phyloP scores from a whole-genome alignment of 2,797 vertebrate genomes.

The Thunnus albacares region DNA sequence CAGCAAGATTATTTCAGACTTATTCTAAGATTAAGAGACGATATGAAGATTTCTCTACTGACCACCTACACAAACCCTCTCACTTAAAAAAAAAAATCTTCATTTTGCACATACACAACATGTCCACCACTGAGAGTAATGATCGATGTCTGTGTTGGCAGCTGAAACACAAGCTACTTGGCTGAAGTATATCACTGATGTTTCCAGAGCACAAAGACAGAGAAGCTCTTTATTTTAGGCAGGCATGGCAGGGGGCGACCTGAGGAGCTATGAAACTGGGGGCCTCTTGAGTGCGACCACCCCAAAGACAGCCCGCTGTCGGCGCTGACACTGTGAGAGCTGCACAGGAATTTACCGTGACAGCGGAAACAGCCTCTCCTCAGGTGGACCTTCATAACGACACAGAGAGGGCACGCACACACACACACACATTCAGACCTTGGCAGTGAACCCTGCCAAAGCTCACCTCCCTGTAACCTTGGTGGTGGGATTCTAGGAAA shows the following conservation, averaged over 20 bases:
- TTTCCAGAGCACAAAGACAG: constrained; percentile 74
- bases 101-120: not conserved
- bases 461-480: constrained; percentile 75
- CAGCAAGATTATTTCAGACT: not conserved
- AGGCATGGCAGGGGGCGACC: constrained; percentile 65
- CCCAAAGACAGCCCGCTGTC: constrained; percentile 72
- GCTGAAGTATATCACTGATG: constrained; percentile 61
- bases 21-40: constrained; percentile 12
- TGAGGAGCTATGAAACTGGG: constrained; percentile 71
- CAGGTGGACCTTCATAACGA: constrained; percentile 78
- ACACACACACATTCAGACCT: constrained; percentile 56
- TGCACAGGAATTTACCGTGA: constrained; percentile 81
- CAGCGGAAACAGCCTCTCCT: constrained; percentile 81
- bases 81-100: constrained; percentile 3
- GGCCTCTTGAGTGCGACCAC: constrained; percentile 76
- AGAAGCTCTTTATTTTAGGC: constrained; percentile 79
- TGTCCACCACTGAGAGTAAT: constrained; percentile 21
- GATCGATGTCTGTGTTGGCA: constrained; percentile 40
- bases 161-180: constrained; percentile 61
- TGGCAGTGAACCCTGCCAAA: constrained; percentile 76
- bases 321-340: constrained; percentile 73
- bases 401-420: constrained; percentile 25
- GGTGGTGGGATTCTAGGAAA: constrained; percentile 70
- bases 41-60: not conserved
- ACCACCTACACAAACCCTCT: not conserved